Percentiles rank a stretch among this genome's conserved stretches.
Conservation (phyloP, 2,888 invertebrate species). For the Beris morrisii region DNA sequence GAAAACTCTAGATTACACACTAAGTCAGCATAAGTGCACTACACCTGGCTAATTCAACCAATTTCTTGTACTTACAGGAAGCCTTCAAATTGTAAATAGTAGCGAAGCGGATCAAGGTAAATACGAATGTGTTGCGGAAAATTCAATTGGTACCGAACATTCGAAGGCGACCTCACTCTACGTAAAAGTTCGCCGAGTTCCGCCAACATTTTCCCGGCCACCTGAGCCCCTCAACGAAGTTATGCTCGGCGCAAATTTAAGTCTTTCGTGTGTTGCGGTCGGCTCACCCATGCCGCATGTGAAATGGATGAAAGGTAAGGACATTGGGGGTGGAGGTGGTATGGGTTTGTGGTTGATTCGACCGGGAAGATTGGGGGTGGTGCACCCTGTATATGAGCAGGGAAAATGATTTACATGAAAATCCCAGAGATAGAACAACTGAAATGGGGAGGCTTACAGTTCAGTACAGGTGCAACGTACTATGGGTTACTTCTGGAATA, state of each 20-base stretch:
- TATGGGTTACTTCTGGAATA: too few species aligned
- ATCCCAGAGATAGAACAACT: not conserved
- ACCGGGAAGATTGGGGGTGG: too few species aligned
- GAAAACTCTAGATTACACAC: too few species aligned
- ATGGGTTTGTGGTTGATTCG: too few species aligned
- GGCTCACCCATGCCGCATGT: slow-evolving; percentile 98
- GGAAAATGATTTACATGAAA: not conserved
- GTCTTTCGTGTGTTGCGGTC: slow-evolving; percentile 94
- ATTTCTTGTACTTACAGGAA: slow-evolving; percentile 45
- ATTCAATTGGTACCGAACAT: slow-evolving; percentile 89
- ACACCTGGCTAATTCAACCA: too few species aligned
- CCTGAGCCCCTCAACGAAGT: slow-evolving; percentile 86
- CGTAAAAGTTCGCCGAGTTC: slow-evolving; percentile 93
- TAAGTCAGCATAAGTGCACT: too few species aligned
- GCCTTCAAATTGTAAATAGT: slow-evolving; percentile 84
- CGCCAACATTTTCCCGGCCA: slow-evolving; percentile 93
- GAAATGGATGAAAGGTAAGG: slow-evolving; percentile 80
- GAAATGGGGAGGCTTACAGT: not conserved
- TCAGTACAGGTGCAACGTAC: too few species aligned
- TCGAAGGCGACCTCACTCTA: slow-evolving; percentile 87
- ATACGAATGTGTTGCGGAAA: slow-evolving; percentile 95
- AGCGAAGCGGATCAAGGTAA: slow-evolving; percentile 92
- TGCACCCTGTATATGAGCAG: not conserved
- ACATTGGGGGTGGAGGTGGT: too few species aligned
- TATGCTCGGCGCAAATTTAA: slow-evolving; percentile 86